phyloP scores from a whole-genome alignment of 2,888 invertebrate genomes.

The Hyppa rectilinea region DNA sequence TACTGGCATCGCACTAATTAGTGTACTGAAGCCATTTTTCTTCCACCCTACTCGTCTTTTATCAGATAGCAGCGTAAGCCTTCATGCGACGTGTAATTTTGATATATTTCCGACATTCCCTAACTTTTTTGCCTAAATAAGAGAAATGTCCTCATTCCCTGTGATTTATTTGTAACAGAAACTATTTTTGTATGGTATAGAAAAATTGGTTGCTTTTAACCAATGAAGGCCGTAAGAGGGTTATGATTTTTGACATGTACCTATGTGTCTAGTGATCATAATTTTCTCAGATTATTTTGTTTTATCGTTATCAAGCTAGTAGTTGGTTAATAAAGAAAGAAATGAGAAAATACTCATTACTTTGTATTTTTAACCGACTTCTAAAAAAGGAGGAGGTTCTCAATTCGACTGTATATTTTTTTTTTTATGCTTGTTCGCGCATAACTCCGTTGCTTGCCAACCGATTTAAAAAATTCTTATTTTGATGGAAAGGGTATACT shows the following conservation, averaged over 20 bases:
- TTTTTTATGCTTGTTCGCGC: no score
- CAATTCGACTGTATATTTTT: no score
- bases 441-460: no score
- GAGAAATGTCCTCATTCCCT: conserved; percentile 35
- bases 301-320: neutral
- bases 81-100: conserved; percentile 46
- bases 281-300: neutral
- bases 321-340: neutral
- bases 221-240: neutral
- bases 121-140: conserved; percentile 47
- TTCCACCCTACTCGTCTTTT: neutral
- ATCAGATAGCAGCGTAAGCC: conserved; percentile 28
- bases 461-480: no score
- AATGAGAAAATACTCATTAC: no score
- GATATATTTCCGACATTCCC: conserved; percentile 47
- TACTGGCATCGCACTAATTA: no score
- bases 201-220: conserved; percentile 2
- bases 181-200: conserved; percentile 20
- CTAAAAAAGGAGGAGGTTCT: no score
- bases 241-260: neutral
- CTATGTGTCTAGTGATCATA: neutral
- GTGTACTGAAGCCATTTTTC: neutral
- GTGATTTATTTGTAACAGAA: conserved; percentile 45
- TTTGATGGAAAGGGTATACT: no score
- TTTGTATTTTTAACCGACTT: no score